Percentiles rank a stretch among this genome's conserved stretches.
phyloP scores from a whole-genome alignment of 2,113 vertebrate genomes.

The Trogon surrucura region DNA sequence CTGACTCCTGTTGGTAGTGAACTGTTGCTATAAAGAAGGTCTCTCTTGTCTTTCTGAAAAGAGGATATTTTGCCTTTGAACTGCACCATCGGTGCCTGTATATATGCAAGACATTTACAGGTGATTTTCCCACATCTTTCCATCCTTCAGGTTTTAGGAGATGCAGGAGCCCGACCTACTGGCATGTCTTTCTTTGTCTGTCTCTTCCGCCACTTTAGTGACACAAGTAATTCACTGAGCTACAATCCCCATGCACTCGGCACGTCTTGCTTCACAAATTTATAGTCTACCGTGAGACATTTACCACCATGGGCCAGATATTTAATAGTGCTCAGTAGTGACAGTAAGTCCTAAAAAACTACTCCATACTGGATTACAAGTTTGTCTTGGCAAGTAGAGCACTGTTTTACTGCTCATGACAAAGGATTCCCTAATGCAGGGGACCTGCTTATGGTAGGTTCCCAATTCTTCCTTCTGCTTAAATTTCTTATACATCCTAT shows the following conservation, averaged over 20 bases:
- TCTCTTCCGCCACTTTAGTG: background rate
- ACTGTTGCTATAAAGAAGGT: background rate
- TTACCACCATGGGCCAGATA: background rate
- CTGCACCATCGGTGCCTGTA: background rate
- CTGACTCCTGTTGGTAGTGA: background rate
- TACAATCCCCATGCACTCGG: background rate
- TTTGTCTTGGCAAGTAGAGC: background rate
- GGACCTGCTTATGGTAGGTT: background rate
- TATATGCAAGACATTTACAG: rapidly evolving
- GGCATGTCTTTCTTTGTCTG: background rate
- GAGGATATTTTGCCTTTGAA: background rate
- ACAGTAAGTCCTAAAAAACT: background rate
- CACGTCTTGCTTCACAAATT: background rate
- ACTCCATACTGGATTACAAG: background rate
- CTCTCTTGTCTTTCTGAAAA: background rate
- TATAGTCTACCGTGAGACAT: background rate
- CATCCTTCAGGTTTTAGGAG: background rate
- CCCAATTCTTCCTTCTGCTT: background rate
- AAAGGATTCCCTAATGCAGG: background rate
- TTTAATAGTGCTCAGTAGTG: background rate
- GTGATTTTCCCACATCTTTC: background rate
- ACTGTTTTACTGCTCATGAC: background rate
- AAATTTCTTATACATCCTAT: background rate
- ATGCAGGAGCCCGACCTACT: background rate
- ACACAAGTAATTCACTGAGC: background rate